phyloP scores from a whole-genome alignment of 2,797 vertebrate species.

The Gambelia wislizenii region DNA sequence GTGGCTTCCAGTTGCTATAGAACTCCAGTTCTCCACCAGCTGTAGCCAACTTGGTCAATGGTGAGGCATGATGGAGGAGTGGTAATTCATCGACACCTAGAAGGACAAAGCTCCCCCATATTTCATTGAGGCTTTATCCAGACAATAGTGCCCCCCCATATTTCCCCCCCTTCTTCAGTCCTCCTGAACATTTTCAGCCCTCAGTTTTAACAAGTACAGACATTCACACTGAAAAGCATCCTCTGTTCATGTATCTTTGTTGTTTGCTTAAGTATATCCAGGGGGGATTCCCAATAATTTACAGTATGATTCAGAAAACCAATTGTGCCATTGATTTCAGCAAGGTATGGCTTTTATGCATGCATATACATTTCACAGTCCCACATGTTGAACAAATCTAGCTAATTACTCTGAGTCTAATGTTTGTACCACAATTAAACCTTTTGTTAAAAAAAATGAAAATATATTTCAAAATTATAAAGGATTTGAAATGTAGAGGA shows the following conservation, averaged over 20 bases:
- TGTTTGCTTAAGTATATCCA: background rate
- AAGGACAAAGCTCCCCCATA: background rate
- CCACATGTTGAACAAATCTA: constrained; percentile 51
- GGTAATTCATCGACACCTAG: background rate
- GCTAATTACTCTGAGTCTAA: constrained; percentile 48
- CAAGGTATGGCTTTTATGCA: constrained; percentile 22
- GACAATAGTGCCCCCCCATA: background rate
- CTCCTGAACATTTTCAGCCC: background rate
- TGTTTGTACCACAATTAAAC: constrained; percentile 1
- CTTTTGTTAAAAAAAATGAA: constrained; percentile 23
- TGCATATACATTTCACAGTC: constrained; percentile 45
- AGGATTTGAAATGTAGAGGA: background rate
- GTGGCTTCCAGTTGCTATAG: background rate
- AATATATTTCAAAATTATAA: constrained; percentile 27
- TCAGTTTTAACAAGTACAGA: background rate
- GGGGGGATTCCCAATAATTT: background rate
- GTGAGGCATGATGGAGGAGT: background rate
- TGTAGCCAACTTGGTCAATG: background rate
- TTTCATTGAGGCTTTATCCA: background rate
- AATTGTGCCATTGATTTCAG: background rate
- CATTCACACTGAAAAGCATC: background rate
- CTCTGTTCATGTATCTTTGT: background rate
- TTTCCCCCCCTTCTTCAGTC: background rate
- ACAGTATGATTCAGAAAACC: background rate
- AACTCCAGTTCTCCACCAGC: background rate